Evolutionary conservation across 2,113 vertebrate species (phyloP), one percentile per base, ranked within the genome.

Genomic region (Tonatia bakeri): DNA sequence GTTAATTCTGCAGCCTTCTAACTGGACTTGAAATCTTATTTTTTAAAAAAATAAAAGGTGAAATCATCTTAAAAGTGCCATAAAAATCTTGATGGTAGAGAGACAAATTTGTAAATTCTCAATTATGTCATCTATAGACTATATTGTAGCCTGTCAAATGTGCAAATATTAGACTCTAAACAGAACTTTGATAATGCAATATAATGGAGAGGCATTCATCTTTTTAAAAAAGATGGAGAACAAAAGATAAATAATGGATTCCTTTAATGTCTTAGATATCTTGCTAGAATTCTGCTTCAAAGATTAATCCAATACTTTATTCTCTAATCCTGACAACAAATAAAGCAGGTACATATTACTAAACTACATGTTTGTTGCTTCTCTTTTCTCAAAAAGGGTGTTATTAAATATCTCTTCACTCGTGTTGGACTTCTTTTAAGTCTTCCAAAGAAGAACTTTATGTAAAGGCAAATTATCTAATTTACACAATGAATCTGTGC

Each of bases 141-240:
- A 86, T 96, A 96, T 96, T 97, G 91, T 93, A 96, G 89, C 31
- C 36, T 91, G 93, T 94, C 94, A 95, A 95, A 94, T 67, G 86
- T 90, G 64, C 84, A 65, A 80, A 96, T 31, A 95, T n/a, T 94
- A 79, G 75, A 50, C 47, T 92, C 45, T 96, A 97, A 45, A 87
- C 72, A 81, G 47, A 97, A 85, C 20, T 97, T 97, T 79, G 95
- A 12, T 36, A 26, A 33, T 96, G 28, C 82, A 70, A 87, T 87
- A 72, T 52, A 93, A 97, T 97, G 70, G 96, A 86, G 1, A 64
- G 26, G 31, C 80, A 89, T 94, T 97, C 94, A 94, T 91, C 54
- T 95, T 95, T 95, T 93, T 75, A 45, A 87, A 97, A 97, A 80
- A 75, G 50, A 72, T 94, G 91, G 70, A 93, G 92, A 97, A 96